A percentile compares a stretch with the other conserved stretches of the same genome.
These are phyloP conservation scores for Arctopsyche grandis DNA, from an alignment of 1,140 invertebrate species.

Conservation along the genomic window DNA sequence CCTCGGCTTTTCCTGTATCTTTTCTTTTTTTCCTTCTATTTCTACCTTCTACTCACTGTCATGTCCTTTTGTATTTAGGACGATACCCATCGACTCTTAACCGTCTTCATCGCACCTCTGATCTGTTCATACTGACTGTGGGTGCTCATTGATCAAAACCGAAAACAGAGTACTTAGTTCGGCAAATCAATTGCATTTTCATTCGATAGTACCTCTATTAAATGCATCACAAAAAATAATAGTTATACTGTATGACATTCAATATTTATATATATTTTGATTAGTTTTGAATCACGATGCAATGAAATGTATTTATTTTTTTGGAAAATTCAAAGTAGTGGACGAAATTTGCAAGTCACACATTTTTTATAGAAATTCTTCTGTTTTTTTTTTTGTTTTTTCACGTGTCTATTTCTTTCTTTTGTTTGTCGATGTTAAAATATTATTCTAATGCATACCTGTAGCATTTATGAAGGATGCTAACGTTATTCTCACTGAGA, in stretches of 20 bases:
- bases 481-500: conserved; percentile 47
- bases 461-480: conserved; percentile 53
- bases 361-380: background rate
- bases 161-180: background rate
- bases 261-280: too few species aligned
- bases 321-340: background rate
- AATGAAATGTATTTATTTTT: background rate
- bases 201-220: too few species aligned
- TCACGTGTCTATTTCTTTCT: conserved; percentile 16
- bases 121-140: background rate
- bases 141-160: conserved; percentile 9
- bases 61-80: conserved; percentile 36
- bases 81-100: conserved; percentile 47
- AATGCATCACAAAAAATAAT: too few species aligned
- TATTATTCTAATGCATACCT: conserved; percentile 36
- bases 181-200: too few species aligned
- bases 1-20: conserved; percentile 45
- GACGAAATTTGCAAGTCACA: background rate
- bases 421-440: conserved; percentile 22
- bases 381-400: background rate
- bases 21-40: conserved; percentile 41
- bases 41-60: conserved; percentile 37
- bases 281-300: too few species aligned
- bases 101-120: conserved; percentile 45
- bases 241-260: too few species aligned